phyloP scores from a whole-genome alignment of 1,140 invertebrate species.

The Drosophila sturtevanti region DNA sequence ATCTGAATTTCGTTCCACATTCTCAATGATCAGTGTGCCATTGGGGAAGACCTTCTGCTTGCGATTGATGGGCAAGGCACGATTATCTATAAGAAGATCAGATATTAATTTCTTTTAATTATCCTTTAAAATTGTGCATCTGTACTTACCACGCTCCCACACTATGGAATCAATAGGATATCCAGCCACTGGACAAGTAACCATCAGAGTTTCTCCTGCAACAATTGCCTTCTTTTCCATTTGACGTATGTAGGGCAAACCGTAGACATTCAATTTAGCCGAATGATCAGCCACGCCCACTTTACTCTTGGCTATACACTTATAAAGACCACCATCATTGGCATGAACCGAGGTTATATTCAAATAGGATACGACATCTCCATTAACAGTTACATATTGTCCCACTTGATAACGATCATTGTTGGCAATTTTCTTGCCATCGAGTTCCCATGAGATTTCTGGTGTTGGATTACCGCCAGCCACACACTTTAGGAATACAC shows the following conservation, averaged over 20 bases:
- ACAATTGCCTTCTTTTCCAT: slow-evolving; percentile 98
- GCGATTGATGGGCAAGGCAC: slow-evolving; percentile 95
- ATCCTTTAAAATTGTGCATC: background rate
- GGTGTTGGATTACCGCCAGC: slow-evolving; percentile 93
- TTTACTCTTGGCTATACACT: slow-evolving; percentile 95
- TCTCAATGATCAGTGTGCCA: slow-evolving; percentile 96
- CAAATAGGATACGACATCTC: slow-evolving; percentile 96
- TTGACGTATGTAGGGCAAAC: slow-evolving; percentile 92
- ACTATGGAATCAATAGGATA: slow-evolving; percentile 96
- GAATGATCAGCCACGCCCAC: slow-evolving; percentile 94
- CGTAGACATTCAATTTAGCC: slow-evolving; percentile 95
- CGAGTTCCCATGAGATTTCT: slow-evolving; percentile 96
- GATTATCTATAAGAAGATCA: slow-evolving; percentile 61
- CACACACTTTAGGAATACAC: slow-evolving; percentile 91
- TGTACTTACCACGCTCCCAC: slow-evolving; percentile 91
- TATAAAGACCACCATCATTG: slow-evolving; percentile 96
- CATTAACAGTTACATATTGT: slow-evolving; percentile 93
- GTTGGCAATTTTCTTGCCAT: slow-evolving; percentile 92
- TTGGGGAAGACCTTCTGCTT: slow-evolving; percentile 97
- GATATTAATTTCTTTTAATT: background rate
- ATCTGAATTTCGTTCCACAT: slow-evolving; percentile 95
- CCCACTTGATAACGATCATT: slow-evolving; percentile 91
- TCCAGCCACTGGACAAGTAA: slow-evolving; percentile 96
- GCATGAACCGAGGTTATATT: slow-evolving; percentile 96
- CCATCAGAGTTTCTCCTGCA: slow-evolving; percentile 93